Percentiles rank a stretch among this genome's conserved stretches.
These are phyloP conservation scores for Hassar affinis DNA, from an alignment of 2,113 vertebrate species.

Conservation along the genomic window DNA sequence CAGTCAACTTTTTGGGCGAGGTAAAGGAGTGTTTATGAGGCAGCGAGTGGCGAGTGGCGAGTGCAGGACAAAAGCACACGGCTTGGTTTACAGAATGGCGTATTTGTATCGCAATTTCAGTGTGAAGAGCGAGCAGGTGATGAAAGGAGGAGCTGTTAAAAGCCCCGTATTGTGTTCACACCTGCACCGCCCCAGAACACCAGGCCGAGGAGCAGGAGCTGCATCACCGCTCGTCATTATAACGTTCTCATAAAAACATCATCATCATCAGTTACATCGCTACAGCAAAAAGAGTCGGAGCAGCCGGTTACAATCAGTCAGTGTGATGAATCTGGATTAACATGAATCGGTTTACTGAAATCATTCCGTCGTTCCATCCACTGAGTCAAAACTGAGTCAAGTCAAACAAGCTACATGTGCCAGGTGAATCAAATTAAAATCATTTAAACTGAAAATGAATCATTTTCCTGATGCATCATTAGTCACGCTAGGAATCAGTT, in stretches of 20 bases:
- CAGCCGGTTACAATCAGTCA: not conserved
- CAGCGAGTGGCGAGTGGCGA: constrained; percentile 13
- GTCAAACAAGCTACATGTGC: not conserved
- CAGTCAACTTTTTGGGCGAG: constrained; percentile 9
- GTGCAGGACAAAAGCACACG: constrained; percentile 30
- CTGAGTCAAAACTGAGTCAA: not conserved
- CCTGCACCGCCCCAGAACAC: constrained; percentile 25
- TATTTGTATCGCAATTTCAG: constrained; percentile 45
- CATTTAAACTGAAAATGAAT: not conserved
- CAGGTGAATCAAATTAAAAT: not conserved
- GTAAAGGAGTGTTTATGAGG: constrained; percentile 31
- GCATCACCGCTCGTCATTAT: not conserved
- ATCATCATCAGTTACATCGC: not conserved
- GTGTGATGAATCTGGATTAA: not conserved
- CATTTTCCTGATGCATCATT: not conserved
- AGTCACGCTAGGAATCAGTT: too few species aligned
- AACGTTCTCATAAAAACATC: not conserved
- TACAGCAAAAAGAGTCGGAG: not conserved
- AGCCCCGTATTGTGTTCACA: constrained; percentile 37
- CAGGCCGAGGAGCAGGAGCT: not conserved
- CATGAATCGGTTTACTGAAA: not conserved
- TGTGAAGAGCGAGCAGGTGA: constrained; percentile 20
- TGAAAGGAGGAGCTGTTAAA: constrained; percentile 39
- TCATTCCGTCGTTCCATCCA: too few species aligned
- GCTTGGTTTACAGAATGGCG: constrained; percentile 35